Base-by-base conservation (phyloP, 1,140 invertebrate genomes). In the Scaptomyza graminum region DNA sequence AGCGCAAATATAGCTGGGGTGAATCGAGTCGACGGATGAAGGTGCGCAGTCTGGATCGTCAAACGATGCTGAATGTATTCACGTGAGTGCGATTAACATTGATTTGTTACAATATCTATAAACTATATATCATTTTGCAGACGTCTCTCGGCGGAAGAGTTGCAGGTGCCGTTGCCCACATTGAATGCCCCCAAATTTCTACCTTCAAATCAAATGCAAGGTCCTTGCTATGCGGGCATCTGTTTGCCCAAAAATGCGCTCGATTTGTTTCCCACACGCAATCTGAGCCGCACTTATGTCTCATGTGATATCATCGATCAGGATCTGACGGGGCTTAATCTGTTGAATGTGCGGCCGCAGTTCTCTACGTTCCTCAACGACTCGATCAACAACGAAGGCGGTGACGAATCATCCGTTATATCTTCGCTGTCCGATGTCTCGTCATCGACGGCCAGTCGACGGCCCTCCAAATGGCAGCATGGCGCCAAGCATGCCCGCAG, bases 221-320 rank as follows among this genome's bases (percentile, higher is more conserved):
- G 91, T 4, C 91, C 90, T 5, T 91, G 84, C 52, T 92, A 91
- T 64, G 68, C 85, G 8, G 91, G 97, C 22, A 95, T 98, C 41
- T 95, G 95, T 91, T 92, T 97, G 79, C 96, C 96, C 1, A 92
- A 93, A 62, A 94, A 94, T 79, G 92, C 97, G 2, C 91, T 93
- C 5, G 93, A 94, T 43, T 92, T 97, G 56, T 96, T 97, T 90
- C 95, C 96, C 7, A 92, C 92, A 82, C 84, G 87, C 25, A 84
- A 90, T 57, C 76, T 90, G 0, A 79, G 43, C 25, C 74, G 87
- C 6, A 91, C 90, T 12, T 92, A 92, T 61, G 89, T 92, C 1
- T 90, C 90, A 39, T 90, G 84, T 15, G 84, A 91, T 57, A 90
- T 92, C 11, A 90, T 90, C 65, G 90, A 92, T 52, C 79, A 90